Evolutionary conservation across 2,797 vertebrate genomes (phyloP).

Genomic region (Gallinago stenura): DNA sequence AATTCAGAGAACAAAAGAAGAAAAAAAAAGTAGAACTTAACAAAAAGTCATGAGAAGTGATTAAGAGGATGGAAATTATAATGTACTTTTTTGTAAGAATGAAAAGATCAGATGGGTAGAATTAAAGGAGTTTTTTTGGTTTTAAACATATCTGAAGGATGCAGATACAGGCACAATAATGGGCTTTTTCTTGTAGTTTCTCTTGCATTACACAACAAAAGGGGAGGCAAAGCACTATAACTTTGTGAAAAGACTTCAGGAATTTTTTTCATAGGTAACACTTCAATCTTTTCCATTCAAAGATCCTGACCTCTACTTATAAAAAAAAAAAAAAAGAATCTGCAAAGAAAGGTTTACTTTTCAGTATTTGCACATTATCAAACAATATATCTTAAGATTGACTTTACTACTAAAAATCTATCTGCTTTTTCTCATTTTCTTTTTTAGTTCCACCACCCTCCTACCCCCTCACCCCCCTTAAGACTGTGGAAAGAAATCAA

Average conservation of each 20-base stretch:
- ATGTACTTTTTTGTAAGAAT: not conserved
- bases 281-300: not conserved
- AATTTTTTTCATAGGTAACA: not conserved
- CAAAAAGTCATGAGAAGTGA: not conserved
- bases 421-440: not conserved
- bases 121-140: not conserved
- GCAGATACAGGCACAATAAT: not conserved
- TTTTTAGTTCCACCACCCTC: no score
- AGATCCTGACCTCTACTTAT: not conserved
- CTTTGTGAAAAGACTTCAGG: not conserved
- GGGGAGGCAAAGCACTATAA: not conserved
- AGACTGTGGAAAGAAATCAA: not conserved
- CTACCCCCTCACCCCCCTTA: not conserved
- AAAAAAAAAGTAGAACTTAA: not conserved
- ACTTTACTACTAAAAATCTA: not conserved
- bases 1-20: not conserved
- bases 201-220: not conserved
- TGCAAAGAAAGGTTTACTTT: not conserved
- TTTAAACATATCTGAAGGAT: not conserved
- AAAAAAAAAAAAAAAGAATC: not conserved
- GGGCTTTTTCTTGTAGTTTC: not conserved
- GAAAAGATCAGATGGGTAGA: not conserved
- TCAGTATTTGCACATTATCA: not conserved
- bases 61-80: not conserved
- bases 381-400: not conserved